Evolutionary conservation across 2,888 invertebrate species (phyloP).

Genomic region (Julus scandinavius): DNA sequence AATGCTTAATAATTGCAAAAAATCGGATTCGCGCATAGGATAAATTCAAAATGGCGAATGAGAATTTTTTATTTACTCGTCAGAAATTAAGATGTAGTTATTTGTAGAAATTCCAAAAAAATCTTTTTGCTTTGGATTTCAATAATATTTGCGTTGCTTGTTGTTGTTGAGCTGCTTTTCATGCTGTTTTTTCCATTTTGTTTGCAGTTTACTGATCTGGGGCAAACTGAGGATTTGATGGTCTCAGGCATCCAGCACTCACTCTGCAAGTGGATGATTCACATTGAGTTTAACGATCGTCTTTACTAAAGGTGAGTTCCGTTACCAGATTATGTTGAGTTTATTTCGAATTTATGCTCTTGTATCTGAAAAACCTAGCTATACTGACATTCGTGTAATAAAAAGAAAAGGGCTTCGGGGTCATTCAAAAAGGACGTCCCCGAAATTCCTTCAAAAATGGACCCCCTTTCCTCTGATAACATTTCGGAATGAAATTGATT

Average conservation of each 20-base stretch:
- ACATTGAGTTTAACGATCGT: neutral
- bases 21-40: neutral
- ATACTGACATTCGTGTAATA: too few relatives aligned
- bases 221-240: neutral
- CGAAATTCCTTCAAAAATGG: too few relatives aligned
- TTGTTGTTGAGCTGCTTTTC: neutral
- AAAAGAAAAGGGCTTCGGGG: too few relatives aligned
- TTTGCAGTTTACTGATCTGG: constrained; percentile 29
- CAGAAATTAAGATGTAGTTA: neutral
- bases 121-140: neutral
- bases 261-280: neutral
- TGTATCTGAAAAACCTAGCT: too few relatives aligned
- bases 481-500: too few relatives aligned
- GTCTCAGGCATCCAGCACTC: neutral
- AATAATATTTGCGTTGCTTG: neutral
- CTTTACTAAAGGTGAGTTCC: neutral
- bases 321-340: neutral
- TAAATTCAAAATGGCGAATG: too few relatives aligned
- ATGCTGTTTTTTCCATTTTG: neutral
- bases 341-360: too few relatives aligned
- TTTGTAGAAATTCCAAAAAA: neutral
- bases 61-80: neutral
- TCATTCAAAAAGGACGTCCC: too few relatives aligned
- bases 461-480: too few relatives aligned
- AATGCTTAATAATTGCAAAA: neutral